Base-by-base conservation (phyloP, 1,140 invertebrate species). In the Rhagoletis pomonella region DNA sequence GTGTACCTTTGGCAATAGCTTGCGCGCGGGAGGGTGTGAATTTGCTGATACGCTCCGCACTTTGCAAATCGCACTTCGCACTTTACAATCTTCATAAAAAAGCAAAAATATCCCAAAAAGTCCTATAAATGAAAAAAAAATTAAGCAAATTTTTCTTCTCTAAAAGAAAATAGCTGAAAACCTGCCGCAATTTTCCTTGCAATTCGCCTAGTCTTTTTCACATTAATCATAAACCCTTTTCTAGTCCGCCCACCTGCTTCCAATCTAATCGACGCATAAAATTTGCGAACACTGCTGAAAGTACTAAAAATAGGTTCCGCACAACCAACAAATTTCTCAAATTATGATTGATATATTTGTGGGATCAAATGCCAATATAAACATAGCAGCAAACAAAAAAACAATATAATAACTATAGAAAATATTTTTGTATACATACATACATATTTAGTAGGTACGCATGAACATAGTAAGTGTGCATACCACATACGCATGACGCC, bases 311-410 rank as follows among this genome's bases (percentile, higher is more conserved):
- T 44, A 17, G 17, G 39, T 55, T 3, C 44, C 5, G 17, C 3
- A 47, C 12, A 44, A 73, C 73, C 73, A 81, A 81, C 44, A 81
- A 81, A 81, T 81, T 12, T 81, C 73, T 0, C 73, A 55, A 81
- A 55, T 19, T 19, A 58, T 58, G 50, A 81, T 81, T 81, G 73
- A 81, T 81, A 19, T 19, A 6, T n/a, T 55, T 50, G 1, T 7
- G 19, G 50, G 47, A 19, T 17, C 6, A 17, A 50, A 47, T 50
- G 29, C 42, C 4, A 73, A 73, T 19, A 39, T 85, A 17, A 58
- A 77, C 65, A 67, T 55, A 87, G 62, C 55, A 29, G 29, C 29
- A 0, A 0, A 29, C 29, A 65, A 86, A 6, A 29, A 44, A 85
- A 69, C 84, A 69, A 58, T 58, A 39, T 42, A 44, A 50, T 19